These are phyloP conservation scores for Balearica regulorum DNA, from an alignment of 2,797 vertebrate species.

Conservation along the genomic window DNA sequence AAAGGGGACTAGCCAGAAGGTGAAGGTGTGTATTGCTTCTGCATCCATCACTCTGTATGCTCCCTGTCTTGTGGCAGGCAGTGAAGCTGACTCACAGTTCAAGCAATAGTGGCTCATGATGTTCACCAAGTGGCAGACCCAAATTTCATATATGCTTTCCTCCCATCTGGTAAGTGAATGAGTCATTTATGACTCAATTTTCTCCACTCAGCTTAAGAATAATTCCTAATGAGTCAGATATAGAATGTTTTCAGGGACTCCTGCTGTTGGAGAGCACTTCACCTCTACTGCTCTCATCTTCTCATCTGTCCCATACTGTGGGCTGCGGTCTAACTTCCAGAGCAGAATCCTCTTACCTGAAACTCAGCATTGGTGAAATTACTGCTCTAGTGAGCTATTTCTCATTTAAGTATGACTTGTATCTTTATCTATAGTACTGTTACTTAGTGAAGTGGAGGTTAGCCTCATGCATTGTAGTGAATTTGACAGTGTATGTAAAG, in stretches of 20 bases:
- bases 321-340: background rate
- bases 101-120: constrained; percentile 3
- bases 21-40: background rate
- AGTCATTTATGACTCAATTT: constrained; percentile 59
- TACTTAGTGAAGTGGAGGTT: background rate
- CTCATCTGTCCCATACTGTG: background rate
- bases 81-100: background rate
- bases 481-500: background rate
- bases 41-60: background rate
- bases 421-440: background rate
- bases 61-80: background rate
- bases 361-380: background rate
- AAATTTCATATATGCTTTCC: constrained; percentile 46
- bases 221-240: constrained; percentile 52
- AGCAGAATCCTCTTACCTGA: background rate
- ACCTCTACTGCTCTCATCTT: background rate
- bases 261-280: constrained; percentile 29
- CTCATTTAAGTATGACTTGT: background rate
- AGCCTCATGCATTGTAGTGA: background rate
- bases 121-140: background rate
- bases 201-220: constrained; percentile 25
- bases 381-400: background rate
- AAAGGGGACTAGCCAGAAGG: background rate
- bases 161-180: constrained; percentile 56
- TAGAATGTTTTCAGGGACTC: constrained; percentile 29